Evolutionary conservation across 1,140 invertebrate species (phyloP).

Genomic region (Tachypleus tridentatus): DNA sequence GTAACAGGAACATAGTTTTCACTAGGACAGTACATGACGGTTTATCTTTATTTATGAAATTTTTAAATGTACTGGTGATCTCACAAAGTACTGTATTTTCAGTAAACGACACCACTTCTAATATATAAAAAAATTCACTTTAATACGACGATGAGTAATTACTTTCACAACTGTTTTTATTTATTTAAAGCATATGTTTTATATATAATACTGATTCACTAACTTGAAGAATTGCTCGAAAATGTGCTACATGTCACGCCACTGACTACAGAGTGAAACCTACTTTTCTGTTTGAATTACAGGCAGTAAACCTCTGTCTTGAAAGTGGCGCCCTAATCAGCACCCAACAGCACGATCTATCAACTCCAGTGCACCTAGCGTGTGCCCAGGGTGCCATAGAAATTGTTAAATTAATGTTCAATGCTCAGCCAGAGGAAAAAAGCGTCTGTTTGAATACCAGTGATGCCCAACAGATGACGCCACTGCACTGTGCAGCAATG

Average conservation of each 20-base stretch:
- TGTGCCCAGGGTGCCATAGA: slow-evolving; percentile 71
- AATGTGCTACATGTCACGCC: not conserved
- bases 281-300: not conserved
- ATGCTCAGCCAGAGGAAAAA: slow-evolving; percentile 31
- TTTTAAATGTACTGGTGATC: no score
- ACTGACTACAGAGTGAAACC: not conserved
- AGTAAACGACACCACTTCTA: no score
- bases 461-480: slow-evolving; percentile 75
- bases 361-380: slow-evolving; percentile 76
- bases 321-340: slow-evolving; percentile 72
- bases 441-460: slow-evolving; percentile 48
- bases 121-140: no score
- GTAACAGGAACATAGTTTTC: no score
- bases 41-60: no score
- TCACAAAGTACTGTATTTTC: no score
- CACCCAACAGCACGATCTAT: slow-evolving; percentile 71
- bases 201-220: no score
- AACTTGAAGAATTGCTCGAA: no score
- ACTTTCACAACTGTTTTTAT: no score
- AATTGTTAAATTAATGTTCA: slow-evolving; percentile 72
- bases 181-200: no score
- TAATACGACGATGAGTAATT: no score
- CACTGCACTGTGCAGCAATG: slow-evolving; percentile 76
- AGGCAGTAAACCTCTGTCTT: slow-evolving; percentile 68
- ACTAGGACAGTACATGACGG: no score